phyloP scores from a whole-genome alignment of 2,888 invertebrate genomes.

The Hirtodrosophila histrioides region DNA sequence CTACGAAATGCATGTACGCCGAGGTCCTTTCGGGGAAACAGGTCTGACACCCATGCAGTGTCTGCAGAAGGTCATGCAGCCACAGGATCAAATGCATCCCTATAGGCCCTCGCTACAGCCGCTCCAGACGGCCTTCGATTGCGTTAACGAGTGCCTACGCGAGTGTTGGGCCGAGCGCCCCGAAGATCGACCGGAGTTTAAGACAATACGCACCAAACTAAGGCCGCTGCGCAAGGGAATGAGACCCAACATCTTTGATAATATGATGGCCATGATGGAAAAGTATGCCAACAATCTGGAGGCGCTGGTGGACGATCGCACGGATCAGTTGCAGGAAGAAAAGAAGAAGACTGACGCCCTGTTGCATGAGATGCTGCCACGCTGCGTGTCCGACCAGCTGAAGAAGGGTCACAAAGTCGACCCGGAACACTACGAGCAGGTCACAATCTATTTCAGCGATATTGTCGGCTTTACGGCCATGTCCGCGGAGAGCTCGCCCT shows the following conservation, averaged over 20 bases:
- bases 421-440: constrained; percentile 94
- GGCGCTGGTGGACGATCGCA: constrained; percentile 95
- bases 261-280: constrained; percentile 99
- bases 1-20: constrained; percentile 93
- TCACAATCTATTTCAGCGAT: constrained; percentile 97
- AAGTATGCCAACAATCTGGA: constrained; percentile 98
- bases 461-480: constrained; percentile 97
- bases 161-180: constrained; percentile 95
- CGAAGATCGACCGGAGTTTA: constrained; percentile 92
- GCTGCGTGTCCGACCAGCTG: constrained; percentile 95
- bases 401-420: constrained; percentile 95
- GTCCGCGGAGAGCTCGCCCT: constrained; percentile 95
- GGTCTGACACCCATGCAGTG: constrained; percentile 88
- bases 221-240: constrained; percentile 94
- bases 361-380: constrained; percentile 94
- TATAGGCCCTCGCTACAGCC: constrained; percentile 90
- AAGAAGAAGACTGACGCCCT: constrained; percentile 97
- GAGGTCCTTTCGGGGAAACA: constrained; percentile 92
- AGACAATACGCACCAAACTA: constrained; percentile 90
- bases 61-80: constrained; percentile 83
- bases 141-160: constrained; percentile 92
- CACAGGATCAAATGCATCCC: constrained; percentile 79
- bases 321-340: constrained; percentile 96
- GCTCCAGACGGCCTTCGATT: constrained; percentile 92
- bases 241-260: constrained; percentile 98